A percentile compares a stretch with the other conserved stretches of the same genome.
Evolutionary conservation across 2,797 vertebrate genomes (phyloP).

Genomic region (Orientallactaga sibirica): DNA sequence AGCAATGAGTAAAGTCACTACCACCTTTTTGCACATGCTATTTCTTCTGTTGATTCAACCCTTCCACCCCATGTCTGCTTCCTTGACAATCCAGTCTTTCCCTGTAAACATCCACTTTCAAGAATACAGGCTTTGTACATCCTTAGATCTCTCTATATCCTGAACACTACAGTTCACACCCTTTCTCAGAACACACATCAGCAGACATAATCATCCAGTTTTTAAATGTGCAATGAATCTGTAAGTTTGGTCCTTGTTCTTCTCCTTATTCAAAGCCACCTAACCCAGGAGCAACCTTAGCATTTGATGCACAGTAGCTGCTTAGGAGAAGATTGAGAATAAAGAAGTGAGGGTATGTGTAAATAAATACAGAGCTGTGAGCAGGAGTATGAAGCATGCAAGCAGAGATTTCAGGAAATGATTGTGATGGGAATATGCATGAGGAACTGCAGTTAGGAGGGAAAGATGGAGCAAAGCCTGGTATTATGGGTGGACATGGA

Average conservation of each 20-base stretch:
- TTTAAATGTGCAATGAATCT: not conserved
- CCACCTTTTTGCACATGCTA: not conserved
- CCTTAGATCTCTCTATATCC: not conserved
- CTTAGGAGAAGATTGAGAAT: not conserved
- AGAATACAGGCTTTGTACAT: not conserved
- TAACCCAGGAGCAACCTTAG: accelerated
- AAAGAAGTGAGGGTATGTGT: not conserved
- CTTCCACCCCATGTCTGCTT: accelerated
- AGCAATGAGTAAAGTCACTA: too few relatives aligned
- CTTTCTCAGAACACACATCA: too few relatives aligned
- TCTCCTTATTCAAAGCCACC: not conserved
- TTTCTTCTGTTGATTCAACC: not conserved
- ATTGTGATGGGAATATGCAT: not conserved
- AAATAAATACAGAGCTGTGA: not conserved
- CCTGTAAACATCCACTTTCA: accelerated
- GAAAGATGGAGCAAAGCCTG: accelerated
- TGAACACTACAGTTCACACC: accelerated
- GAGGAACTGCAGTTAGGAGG: accelerated
- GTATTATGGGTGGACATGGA: not conserved
- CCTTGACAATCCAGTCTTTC: accelerated
- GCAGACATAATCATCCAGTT: accelerated
- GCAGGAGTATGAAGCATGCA: not conserved
- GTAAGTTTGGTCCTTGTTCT: not conserved
- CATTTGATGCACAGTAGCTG: not conserved
- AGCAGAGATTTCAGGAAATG: not conserved